Base-by-base conservation (phyloP, 2,113 vertebrate genomes). In the Chaenocephalus aceratus region DNA sequence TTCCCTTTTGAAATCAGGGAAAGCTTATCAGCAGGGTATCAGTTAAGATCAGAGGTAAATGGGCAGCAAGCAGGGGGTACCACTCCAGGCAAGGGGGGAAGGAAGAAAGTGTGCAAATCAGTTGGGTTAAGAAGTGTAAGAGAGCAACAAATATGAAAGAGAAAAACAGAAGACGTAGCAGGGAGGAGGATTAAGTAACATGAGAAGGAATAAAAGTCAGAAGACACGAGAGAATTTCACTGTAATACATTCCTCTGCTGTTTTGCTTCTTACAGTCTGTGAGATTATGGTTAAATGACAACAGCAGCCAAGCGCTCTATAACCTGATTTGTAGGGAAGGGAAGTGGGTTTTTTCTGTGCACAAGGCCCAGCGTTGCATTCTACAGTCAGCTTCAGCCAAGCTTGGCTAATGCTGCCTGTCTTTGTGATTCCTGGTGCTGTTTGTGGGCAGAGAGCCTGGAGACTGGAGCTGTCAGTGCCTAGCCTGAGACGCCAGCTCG, bases 381-480 rank as follows among this genome's bases (percentile, higher is more conserved):
- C 62, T 81, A 65, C 68, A 75, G 72, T 63, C 68, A 51, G 58
- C 63, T 75, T 61, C 65, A 68, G 62, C 78, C 72, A 74, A 87
- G 72, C 86, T 86, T 41, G 7, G 72, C 87, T 82, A 87, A 91
- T 67, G 65, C 78, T 69, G 79, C 53, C 67, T 75, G 80, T 77
- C 79, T 89, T 53, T 76, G 34, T 79, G 72, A 83, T 77, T 86
- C 78, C 78, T 11, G 26, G 60, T 77, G 79, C 85, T 72, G 90
- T 72, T 84, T 86, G 86, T 72, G 83, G 87, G 78, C 77, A 81
- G 72, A 61, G 78, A 86, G 83, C 71, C 91, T 87, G 72, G 72
- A 89, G 87, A 89, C 81, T 83, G 80, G 72, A 86, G 79, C 87
- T 89, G 90, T 91, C 93, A 90, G 75, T 76, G 70, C 63, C 73